A percentile compares a stretch with the other conserved stretches of the same genome.
These are phyloP conservation scores for Drosophila colorata DNA, from an alignment of 2,888 invertebrate species.

Conservation along the genomic window DNA sequence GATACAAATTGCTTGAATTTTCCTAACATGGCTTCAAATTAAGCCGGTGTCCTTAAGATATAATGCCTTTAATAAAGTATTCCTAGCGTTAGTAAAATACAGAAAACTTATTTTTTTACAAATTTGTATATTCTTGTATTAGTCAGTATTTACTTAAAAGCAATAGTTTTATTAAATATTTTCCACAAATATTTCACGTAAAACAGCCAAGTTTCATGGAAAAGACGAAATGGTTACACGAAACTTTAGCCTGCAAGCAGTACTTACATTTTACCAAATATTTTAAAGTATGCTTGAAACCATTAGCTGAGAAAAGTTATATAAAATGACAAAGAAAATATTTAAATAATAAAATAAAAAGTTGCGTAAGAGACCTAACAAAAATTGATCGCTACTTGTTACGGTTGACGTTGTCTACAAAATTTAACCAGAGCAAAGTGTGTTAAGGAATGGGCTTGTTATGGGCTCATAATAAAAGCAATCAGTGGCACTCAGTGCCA, in stretches of 20 bases:
- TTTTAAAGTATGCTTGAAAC: background rate
- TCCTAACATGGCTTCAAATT: too few relatives aligned
- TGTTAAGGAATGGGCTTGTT: background rate
- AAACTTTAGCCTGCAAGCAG: background rate
- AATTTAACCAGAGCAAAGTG: conserved; percentile 18
- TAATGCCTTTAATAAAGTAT: background rate
- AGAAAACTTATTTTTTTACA: too few relatives aligned
- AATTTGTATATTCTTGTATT: too few relatives aligned
- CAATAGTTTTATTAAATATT: too few relatives aligned
- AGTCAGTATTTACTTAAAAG: too few relatives aligned
- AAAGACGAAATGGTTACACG: background rate
- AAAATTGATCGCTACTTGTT: conserved; percentile 21
- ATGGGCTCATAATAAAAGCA: conserved; percentile 47
- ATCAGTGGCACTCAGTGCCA: conserved; percentile 44
- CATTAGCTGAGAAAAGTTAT: background rate
- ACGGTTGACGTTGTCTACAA: conserved; percentile 6
- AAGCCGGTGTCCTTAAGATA: too few relatives aligned
- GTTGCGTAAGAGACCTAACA: conserved; percentile 11
- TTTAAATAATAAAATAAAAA: conserved; percentile 12
- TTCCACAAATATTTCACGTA: too few relatives aligned
- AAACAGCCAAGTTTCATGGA: too few relatives aligned
- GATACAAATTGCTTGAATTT: background rate
- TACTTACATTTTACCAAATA: background rate
- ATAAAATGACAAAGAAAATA: conserved; percentile 16
- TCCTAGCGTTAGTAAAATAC: too few relatives aligned